A percentile compares a stretch with the other conserved stretches of the same genome.
Evolutionary conservation across 2,888 invertebrate species (phyloP).

Genomic region (Tortricodes alternella): DNA sequence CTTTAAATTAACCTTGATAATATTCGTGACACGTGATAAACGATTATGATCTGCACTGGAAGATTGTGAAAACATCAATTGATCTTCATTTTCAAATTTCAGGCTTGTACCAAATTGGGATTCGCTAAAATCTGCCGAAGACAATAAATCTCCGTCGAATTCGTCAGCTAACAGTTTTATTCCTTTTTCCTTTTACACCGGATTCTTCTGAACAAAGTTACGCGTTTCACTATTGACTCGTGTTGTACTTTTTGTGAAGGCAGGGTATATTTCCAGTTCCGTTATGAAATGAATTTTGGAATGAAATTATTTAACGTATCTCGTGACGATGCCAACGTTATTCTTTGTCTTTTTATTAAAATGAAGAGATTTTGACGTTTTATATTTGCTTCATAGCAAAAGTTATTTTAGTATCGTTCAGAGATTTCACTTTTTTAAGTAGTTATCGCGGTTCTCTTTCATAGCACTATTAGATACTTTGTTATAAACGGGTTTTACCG

Average conservation of each 20-base stretch:
- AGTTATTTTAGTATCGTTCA: background rate
- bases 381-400: background rate
- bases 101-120: constrained; percentile 55
- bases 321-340: constrained; percentile 7
- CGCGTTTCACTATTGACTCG: constrained; percentile 36
- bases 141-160: constrained; percentile 73
- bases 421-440: too few species aligned
- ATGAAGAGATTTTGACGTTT: constrained; percentile 7
- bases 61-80: constrained; percentile 18
- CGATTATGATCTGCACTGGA: too few species aligned
- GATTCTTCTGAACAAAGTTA: constrained; percentile 63
- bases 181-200: constrained; percentile 55
- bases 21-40: too few species aligned
- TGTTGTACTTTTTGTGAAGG: constrained; percentile 19
- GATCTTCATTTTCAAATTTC: constrained; percentile 28
- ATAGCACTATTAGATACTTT: too few species aligned
- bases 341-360: constrained; percentile 3
- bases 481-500: too few species aligned
- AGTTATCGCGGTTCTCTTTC: too few species aligned
- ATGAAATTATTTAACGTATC: constrained; percentile 13
- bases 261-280: constrained; percentile 7
- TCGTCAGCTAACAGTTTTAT: constrained; percentile 70
- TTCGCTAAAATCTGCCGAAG: constrained; percentile 59
- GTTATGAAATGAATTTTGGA: constrained; percentile 9
- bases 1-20: too few species aligned